Conservation (phyloP, 1,140 invertebrate genomes). For the Atta texana region DNA sequence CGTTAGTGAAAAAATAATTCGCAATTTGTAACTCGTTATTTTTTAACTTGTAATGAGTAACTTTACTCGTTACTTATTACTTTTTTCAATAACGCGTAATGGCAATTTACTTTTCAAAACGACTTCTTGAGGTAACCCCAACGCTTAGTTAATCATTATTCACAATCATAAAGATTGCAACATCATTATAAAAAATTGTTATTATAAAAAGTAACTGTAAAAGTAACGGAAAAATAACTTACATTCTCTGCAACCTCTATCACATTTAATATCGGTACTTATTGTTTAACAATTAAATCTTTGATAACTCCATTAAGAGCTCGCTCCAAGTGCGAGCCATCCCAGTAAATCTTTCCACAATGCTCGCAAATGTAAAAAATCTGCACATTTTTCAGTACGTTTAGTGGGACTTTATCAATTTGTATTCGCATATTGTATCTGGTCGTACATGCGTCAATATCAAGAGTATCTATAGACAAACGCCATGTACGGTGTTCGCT, state of each 20-base stretch:
- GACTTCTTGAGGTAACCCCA: no score
- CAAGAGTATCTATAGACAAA: constrained; percentile 78
- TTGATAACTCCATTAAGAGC: constrained; percentile 81
- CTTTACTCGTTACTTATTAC: no score
- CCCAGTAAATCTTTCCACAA: constrained; percentile 90
- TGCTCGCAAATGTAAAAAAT: constrained; percentile 88
- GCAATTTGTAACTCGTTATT: no score
- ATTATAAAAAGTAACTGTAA: no score
- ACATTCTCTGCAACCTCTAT: constrained; percentile 15
- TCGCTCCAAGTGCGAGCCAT: constrained; percentile 87
- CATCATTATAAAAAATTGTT: no score
- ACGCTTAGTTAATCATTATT: no score
- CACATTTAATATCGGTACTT: constrained; percentile 56
- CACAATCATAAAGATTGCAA: no score
- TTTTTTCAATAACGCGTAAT: no score
- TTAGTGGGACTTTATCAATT: constrained; percentile 85
- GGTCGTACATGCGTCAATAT: constrained; percentile 82
- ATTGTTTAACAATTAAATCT: constrained; percentile 76
- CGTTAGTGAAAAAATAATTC: no score
- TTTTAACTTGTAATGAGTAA: no score
- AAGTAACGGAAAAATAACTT: no score
- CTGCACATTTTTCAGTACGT: constrained; percentile 84
- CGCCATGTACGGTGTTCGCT: constrained; percentile 76
- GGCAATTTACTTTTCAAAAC: no score
- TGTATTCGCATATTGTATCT: constrained; percentile 85